Base-by-base conservation (phyloP, 2,113 vertebrate species). In the Seriola aureovittata region DNA sequence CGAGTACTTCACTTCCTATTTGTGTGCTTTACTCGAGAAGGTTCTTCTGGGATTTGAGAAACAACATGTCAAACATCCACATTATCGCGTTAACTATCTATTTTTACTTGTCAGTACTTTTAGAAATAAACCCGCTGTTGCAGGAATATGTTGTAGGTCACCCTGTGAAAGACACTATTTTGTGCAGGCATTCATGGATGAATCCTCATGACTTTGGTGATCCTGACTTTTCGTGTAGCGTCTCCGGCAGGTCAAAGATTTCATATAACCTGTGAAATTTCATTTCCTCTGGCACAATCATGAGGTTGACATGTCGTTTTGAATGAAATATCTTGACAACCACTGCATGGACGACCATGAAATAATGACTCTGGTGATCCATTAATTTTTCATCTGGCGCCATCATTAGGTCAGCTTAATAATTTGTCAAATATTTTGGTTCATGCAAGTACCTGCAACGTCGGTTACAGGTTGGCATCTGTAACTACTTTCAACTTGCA, bases 371-470 rank as follows among this genome's bases (percentile, higher is more conserved):
- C 63, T 8, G 38, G 40, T 5, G 23, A 17, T 67, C 40, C 13
- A 66, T 29, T 48, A 23, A 65, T n/a, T 65, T 64, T 65, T 46
- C 64, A 66, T 46, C n/a, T 29, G 6, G 62, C 11, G 38, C 36
- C 62, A 42, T 42, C 62, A 23, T 65, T 21, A 8, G 9, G 36
- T 23, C 62, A 21, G 21, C 5, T 2, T 5, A 29, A 5, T n/a
- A 59, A 38, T 62, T 62, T 40, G 34, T 16, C 13, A 25, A 59
- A 3, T 59, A 16, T n/a, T 63, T 40, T 21, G 16, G 54, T 58
- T 44, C 7, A 34, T 34, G 16, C 3, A 34, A 48, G 34, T 34
- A 4, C 16, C n/a, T 32, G 23, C 12, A 19, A 19, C 32, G 52
- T 68, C 54, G 32, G 9, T 40, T n/a, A 50, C 29, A 59, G 2